A percentile compares a stretch with the other conserved stretches of the same genome.
phyloP scores from a whole-genome alignment of 2,113 vertebrate genomes.

The Etheostoma spectabile region DNA sequence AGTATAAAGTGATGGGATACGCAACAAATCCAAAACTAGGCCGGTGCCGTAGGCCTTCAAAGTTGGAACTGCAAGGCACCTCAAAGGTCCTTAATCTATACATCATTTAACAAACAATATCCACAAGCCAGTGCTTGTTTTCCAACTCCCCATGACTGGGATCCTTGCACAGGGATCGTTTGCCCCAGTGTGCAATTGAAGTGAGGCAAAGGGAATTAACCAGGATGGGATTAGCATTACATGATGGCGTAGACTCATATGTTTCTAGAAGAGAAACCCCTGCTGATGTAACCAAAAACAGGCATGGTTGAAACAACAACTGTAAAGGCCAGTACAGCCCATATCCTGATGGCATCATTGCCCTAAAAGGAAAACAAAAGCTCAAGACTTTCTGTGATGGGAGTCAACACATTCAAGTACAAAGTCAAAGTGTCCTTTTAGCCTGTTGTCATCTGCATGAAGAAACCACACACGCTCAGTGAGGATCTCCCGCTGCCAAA shows the following conservation, averaged over 20 bases:
- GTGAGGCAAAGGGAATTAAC: neutral
- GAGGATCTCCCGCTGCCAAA: conserved; percentile 4
- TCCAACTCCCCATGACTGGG: neutral
- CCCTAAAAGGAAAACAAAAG: neutral
- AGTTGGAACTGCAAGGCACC: neutral
- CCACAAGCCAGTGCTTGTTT: neutral
- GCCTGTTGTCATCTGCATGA: conserved; percentile 15
- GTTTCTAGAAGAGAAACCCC: neutral
- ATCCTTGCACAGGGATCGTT: neutral
- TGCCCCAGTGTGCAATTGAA: neutral
- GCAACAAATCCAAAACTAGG: neutral
- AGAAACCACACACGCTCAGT: neutral
- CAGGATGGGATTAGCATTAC: conserved; percentile 1
- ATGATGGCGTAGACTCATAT: neutral
- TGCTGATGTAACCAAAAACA: neutral
- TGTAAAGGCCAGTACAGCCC: neutral
- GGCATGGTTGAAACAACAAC: neutral
- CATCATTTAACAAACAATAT: neutral
- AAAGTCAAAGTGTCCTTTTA: conserved; percentile 25
- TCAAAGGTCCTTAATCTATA: neutral
- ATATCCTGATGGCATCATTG: neutral
- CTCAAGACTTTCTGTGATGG: neutral
- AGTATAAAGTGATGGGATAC: neutral
- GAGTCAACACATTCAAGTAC: conserved; percentile 13
- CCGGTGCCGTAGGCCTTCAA: neutral